These are phyloP conservation scores for Apostichopus japonicus DNA, from an alignment of 35 echinoderm and acorn worm genomes.

Conservation along the genomic window DNA sequence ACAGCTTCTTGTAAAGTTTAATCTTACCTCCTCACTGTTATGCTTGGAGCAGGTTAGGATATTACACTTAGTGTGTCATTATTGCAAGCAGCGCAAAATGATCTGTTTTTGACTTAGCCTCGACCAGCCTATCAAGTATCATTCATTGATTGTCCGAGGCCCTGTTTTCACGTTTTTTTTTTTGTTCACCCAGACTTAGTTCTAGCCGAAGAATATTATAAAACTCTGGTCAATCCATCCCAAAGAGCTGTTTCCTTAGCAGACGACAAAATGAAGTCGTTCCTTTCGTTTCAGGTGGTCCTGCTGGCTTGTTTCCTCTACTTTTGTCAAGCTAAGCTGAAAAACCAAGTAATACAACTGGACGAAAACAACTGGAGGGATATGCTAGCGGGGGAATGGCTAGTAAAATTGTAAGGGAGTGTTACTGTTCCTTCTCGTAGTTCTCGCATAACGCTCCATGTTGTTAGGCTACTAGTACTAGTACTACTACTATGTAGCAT, in stretches of 20 bases:
- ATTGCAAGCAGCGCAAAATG: too few relatives aligned
- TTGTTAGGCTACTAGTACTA: too few relatives aligned
- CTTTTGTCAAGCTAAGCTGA: slow-evolving; percentile 3
- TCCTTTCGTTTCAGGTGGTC: background rate
- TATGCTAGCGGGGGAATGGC: slow-evolving; percentile 28
- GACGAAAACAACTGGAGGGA: slow-evolving; percentile 27
- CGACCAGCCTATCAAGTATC: too few relatives aligned
- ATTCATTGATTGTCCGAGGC: too few relatives aligned
- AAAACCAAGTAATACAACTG: slow-evolving; percentile 19
- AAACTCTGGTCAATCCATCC: background rate
- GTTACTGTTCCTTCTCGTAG: background rate
- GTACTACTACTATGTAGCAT: too few relatives aligned
- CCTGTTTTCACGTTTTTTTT: too few relatives aligned
- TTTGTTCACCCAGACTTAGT: too few relatives aligned
- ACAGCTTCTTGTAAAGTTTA: too few relatives aligned
- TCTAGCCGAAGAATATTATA: background rate
- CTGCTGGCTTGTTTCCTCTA: background rate
- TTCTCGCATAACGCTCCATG: background rate
- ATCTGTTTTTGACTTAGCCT: too few relatives aligned
- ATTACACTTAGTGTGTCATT: too few relatives aligned
- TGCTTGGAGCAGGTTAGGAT: too few relatives aligned
- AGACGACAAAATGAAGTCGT: slow-evolving; percentile 43
- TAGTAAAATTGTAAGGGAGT: slow-evolving; percentile 29
- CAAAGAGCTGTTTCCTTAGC: background rate
- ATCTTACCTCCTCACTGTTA: too few relatives aligned